These are phyloP conservation scores for Callithrix jacchus DNA, from an alignment of 2,113 vertebrate species.

Conservation along the genomic window DNA sequence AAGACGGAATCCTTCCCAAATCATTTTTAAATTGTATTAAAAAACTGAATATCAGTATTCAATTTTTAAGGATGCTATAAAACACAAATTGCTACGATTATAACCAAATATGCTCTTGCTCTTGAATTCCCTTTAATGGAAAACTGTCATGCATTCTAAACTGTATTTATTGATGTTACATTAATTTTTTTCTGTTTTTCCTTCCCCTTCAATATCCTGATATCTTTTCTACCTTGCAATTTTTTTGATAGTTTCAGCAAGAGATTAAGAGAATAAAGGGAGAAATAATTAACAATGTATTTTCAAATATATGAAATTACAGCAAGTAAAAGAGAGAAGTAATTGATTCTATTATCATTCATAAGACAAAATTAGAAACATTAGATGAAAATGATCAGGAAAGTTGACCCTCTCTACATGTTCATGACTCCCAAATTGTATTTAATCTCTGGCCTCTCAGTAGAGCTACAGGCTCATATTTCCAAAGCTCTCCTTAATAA, in stretches of 20 bases:
- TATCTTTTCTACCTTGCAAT: not conserved
- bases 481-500: not conserved
- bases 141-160: not conserved
- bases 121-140: not conserved
- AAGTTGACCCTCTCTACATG: not conserved
- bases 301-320: not conserved
- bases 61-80: not conserved
- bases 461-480: not conserved
- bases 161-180: not conserved
- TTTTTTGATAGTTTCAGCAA: not conserved
- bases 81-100: not conserved
- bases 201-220: not conserved
- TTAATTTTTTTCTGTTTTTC: not conserved
- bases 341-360: not conserved
- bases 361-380: not conserved
- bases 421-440: not conserved
- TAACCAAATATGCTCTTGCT: not conserved
- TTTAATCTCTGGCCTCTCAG: not conserved
- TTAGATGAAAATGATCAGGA: not conserved
- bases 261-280: not conserved
- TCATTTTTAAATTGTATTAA: not conserved
- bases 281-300: not conserved
- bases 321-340: not conserved
- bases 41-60: not conserved
- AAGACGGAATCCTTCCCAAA: too few relatives aligned